Conservation (phyloP, 2,113 vertebrate genomes). For the Phylloscopus trochiloides region DNA sequence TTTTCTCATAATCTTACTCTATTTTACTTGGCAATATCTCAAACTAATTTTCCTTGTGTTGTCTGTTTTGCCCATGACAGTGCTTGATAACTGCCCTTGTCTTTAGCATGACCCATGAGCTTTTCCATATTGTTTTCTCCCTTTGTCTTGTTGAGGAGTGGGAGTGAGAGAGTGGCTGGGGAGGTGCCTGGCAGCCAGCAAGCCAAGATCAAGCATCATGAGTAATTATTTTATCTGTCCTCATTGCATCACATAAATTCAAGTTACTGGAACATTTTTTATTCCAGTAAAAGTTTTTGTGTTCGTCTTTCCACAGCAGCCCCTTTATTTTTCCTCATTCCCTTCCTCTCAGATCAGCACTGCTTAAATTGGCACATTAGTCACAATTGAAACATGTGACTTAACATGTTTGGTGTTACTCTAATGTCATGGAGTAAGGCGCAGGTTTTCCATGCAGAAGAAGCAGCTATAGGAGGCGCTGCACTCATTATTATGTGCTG, state of each 20-base stretch:
- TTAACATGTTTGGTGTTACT: neutral
- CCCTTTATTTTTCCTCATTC: neutral
- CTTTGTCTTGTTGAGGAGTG: neutral
- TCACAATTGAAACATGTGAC: neutral
- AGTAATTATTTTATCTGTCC: neutral
- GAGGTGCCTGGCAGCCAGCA: neutral
- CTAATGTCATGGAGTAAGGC: neutral
- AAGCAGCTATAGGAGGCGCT: neutral
- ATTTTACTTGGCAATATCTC: neutral
- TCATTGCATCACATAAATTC: neutral
- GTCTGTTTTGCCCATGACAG: neutral
- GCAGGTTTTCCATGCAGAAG: neutral
- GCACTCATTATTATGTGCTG: neutral
- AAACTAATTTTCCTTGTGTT: neutral
- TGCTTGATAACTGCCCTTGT: neutral
- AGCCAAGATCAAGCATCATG: neutral
- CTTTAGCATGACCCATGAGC: rapidly evolving
- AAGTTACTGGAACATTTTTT: neutral
- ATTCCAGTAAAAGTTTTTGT: neutral
- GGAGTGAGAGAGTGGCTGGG: neutral
- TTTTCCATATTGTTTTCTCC: neutral
- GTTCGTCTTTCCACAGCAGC: neutral
- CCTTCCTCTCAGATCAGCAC: neutral
- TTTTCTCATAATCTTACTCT: neutral
- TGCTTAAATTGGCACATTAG: neutral